Evolutionary conservation across 92 coral and sea anemone species (phyloP).

Genomic region (Porites evermanni): DNA sequence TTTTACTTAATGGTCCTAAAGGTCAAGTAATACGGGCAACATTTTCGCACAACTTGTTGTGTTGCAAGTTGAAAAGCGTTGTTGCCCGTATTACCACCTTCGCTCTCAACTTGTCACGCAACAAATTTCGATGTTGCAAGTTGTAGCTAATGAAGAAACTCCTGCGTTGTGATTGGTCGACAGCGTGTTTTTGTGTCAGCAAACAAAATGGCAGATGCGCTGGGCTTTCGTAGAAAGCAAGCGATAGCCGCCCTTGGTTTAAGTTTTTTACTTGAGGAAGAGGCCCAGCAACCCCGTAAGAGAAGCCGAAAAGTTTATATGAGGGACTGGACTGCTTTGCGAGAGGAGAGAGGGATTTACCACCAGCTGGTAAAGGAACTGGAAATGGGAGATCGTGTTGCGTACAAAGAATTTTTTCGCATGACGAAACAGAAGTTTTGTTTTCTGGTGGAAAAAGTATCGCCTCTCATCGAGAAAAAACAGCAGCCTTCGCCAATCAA

Average conservation of each 20-base stretch:
- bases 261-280: slow-evolving; percentile 25
- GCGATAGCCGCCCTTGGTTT: slow-evolving; percentile 18
- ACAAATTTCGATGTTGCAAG: slow-evolving; percentile 4
- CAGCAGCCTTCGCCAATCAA: slow-evolving; percentile 46
- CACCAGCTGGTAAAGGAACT: slow-evolving; percentile 56
- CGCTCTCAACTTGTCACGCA: no score
- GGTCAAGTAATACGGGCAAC: no score
- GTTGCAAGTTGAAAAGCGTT: no score
- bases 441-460: slow-evolving; percentile 41
- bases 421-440: slow-evolving; percentile 52
- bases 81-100: no score
- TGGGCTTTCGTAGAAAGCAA: slow-evolving; percentile 32
- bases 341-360: slow-evolving; percentile 48
- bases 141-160: not conserved
- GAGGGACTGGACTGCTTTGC: slow-evolving; percentile 39
- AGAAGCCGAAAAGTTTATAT: slow-evolving; percentile 24
- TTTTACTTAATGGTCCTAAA: no score
- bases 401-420: slow-evolving; percentile 46
- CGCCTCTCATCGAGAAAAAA: slow-evolving; percentile 34
- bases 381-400: slow-evolving; percentile 41
- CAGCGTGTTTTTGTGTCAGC: not conserved
- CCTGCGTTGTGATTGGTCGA: slow-evolving; percentile 3
- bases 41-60: no score
- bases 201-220: slow-evolving; percentile 10
- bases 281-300: slow-evolving; percentile 18